Conservation (phyloP, 2,888 invertebrate genomes). For the Sepiola atlantica region DNA sequence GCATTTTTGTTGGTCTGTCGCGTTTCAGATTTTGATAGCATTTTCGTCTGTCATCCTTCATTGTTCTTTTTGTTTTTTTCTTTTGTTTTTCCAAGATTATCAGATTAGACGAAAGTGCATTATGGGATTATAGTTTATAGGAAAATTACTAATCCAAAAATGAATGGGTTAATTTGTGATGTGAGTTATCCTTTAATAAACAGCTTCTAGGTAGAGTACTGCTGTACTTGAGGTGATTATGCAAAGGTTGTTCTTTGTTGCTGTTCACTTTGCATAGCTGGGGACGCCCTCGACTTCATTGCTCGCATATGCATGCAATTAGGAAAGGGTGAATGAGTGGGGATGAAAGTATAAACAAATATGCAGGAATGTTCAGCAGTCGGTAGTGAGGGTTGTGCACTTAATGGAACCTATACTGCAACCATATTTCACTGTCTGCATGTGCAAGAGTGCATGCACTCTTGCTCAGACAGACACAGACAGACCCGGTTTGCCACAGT, state of each 20-base stretch:
- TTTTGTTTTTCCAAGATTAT: too few relatives aligned
- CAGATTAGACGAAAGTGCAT: too few relatives aligned
- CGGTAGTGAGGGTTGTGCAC: background rate
- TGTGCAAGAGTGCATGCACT: background rate
- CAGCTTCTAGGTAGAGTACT: too few relatives aligned
- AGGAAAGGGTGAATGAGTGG: background rate
- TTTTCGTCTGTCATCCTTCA: too few relatives aligned
- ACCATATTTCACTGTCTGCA: background rate
- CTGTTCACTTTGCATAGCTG: background rate
- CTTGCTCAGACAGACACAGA: background rate
- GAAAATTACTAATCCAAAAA: too few relatives aligned
- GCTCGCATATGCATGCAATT: background rate
- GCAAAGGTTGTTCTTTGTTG: background rate
- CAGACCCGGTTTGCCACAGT: background rate
- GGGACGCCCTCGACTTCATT: background rate
- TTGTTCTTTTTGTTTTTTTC: too few relatives aligned
- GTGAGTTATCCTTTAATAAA: too few relatives aligned
- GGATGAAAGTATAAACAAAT: background rate
- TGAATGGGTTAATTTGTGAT: too few relatives aligned
- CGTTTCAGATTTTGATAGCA: too few relatives aligned
- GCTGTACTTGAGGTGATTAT: too few relatives aligned
- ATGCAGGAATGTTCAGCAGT: background rate
- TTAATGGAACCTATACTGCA: background rate
- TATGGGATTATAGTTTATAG: too few relatives aligned
- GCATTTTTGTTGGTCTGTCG: too few relatives aligned